Base-by-base conservation (phyloP, 2,888 invertebrate species). In the Nemapogon koenigi region DNA sequence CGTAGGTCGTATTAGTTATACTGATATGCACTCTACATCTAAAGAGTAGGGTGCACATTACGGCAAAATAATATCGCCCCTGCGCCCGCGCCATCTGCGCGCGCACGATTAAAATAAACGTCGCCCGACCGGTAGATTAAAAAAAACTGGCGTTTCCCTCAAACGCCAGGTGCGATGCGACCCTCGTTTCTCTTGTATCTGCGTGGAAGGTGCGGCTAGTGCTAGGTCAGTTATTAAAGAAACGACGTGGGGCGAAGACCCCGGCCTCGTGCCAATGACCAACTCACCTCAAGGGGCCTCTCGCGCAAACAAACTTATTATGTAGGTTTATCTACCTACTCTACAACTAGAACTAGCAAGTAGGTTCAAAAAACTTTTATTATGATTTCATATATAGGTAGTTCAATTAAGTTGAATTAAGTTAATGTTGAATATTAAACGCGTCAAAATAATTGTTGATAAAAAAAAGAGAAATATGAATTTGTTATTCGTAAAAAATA, bases 61-160 rank as follows among this genome's bases (percentile, higher is more conserved):
- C 44, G 44, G 43, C 46, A 45, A 41, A 43, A 22, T 32, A 25
- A 39, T 38, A n/a, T 22, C 37, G 46, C 41, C 63, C 66, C 55
- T 64, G 67, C 64, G 69, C 64, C 50, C 53, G 66, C 70, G 71
- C 66, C 75, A 73, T 73, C 72, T 73, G 75, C 70, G 61, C 61
- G 58, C 61, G 59, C 62, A 58, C 62, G 59, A 65, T 70, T 70
- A 69, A 71, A 71, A 73, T 72, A 71, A 72, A 71, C 68, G 63
- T 59, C 63, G 58, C 60, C 56, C 59, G 66, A 62, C 62, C 64
- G 66, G 66, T 68, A 30, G 29, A 16, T 26, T 7, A 62, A 62
- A 54, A 69, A 69, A 70, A 69, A 69, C 51, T 53, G 57, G 54
- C 55, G 25, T 25, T 27, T 51, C 51, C 44, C 44, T 40, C 44